These are phyloP conservation scores for Troides oblongomaculatus DNA, from an alignment of 2,888 invertebrate species.

Conservation along the genomic window DNA sequence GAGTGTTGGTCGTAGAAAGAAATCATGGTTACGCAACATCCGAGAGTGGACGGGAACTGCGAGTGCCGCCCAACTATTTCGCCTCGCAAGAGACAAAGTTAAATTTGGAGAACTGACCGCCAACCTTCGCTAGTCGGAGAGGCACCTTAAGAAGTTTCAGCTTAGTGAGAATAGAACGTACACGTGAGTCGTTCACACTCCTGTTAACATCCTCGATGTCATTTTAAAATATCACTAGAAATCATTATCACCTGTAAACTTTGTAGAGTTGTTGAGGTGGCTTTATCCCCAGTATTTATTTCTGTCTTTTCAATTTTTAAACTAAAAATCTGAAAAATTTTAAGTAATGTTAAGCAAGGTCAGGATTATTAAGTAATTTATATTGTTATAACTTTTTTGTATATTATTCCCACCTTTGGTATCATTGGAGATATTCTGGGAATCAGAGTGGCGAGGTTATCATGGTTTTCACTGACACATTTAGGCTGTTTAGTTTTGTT, in stretches of 20 bases:
- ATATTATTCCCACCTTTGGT: constrained; percentile 83
- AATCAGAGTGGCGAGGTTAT: constrained; percentile 72
- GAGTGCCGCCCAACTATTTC: too few species aligned
- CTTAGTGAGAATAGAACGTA: too few species aligned
- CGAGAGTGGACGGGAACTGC: too few species aligned
- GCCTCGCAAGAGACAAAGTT: too few species aligned
- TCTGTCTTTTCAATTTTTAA: constrained; percentile 86
- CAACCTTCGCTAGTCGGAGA: too few species aligned
- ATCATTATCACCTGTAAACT: constrained; percentile 78
- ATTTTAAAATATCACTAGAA: neutral
- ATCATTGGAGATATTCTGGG: constrained; percentile 86
- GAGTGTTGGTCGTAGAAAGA: too few species aligned
- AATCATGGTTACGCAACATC: too few species aligned
- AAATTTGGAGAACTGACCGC: too few species aligned
- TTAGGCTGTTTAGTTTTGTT: constrained; percentile 35
- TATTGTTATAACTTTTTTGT: neutral
- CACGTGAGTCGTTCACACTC: too few species aligned
- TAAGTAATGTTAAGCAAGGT: neutral
- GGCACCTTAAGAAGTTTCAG: too few species aligned
- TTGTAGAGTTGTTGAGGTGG: constrained; percentile 83
- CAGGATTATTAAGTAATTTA: too few species aligned
- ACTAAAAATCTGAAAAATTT: constrained; percentile 82
- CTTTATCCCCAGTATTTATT: constrained; percentile 84
- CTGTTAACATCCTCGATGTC: too few species aligned
- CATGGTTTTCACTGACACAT: constrained; percentile 34